Evolutionary conservation across 1,140 invertebrate genomes (phyloP), one percentile per base, ranked within the genome.

Genomic region (Popillia japonica): DNA sequence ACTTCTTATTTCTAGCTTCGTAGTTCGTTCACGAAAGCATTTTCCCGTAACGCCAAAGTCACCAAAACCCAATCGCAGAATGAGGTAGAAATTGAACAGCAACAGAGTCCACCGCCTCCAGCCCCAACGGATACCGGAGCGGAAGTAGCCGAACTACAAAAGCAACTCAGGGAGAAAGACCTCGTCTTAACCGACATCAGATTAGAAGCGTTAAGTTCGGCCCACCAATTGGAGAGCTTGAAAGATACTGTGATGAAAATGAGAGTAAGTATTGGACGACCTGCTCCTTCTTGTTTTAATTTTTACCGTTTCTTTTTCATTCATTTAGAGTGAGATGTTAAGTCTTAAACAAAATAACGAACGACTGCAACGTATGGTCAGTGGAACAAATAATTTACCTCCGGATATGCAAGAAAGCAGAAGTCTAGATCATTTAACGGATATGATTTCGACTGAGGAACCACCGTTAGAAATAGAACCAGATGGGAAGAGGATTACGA

Each of bases 11-110:
- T 68, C 1, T 40, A 96, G 96, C 88, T 99, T 55, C 90, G 97
- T 55, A 98, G 95, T 87, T 99, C 97, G 11, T 99, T 99, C 87
- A 98, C 96, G 80, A 98, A 98, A 89, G 98, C 98, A n/a, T 99
- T 99, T 87, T 97, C 96, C 6, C 88, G 92, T 76, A 92, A 92
- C 84, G 91, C 92, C 79, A 92, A 92, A 87, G 92, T 92, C 79
- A 91, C 91, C 23, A 92, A 92, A 87, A 84, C 86, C 90, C 91
- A 80, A 90, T 90, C 82, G 86, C 90, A 83, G 87, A 88, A 73
- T 82, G 88, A 81, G 88, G 87, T 87, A 55, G 83, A 82, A 76
- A 80, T 78, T n/a, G 81, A 82, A 77, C 79, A 77, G 55, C 84
- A 82, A 82, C 61, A 87, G 84, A 80, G 88, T 86, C 81, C 83